Percentiles rank a stretch among this genome's conserved stretches.
These are phyloP conservation scores for Poeciliopsis presidionis DNA, from an alignment of 2,797 vertebrate species.

Conservation along the genomic window DNA sequence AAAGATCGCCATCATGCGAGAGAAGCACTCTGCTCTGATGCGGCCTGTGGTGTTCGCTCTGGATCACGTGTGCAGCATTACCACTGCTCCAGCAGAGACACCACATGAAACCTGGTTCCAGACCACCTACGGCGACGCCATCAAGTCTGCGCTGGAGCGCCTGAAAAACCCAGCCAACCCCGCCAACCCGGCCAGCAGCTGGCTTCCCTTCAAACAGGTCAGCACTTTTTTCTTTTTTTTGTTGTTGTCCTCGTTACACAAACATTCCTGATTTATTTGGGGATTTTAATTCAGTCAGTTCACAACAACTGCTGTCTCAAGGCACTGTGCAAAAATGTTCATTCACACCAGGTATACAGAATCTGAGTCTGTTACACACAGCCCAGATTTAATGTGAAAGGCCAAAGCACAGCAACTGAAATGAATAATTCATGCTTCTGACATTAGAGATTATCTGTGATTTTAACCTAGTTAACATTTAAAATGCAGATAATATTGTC, in stretches of 20 bases:
- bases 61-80: constrained; percentile 96
- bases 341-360: not conserved
- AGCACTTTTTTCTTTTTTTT: not conserved
- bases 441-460: no score
- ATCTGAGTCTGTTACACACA: not conserved
- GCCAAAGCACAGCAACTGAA: not conserved
- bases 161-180: constrained; percentile 92
- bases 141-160: constrained; percentile 90
- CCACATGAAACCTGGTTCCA: constrained; percentile 99
- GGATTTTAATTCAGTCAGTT: not conserved
- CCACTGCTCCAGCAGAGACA: constrained; percentile 90
- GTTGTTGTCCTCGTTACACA: not conserved
- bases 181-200: constrained; percentile 95
- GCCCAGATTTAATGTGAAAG: not conserved
- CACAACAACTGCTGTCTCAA: not conserved
- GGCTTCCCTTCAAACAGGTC: constrained; percentile 97
- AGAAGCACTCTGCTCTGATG: constrained; percentile 98
- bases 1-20: constrained; percentile 97
- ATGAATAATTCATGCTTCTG: not conserved
- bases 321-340: not conserved
- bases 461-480: no score
- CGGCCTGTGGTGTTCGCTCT: constrained; percentile 96
- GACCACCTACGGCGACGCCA: constrained; percentile 92
- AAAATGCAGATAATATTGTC: no score
- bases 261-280: not conserved